These are phyloP conservation scores for Aplochiton taeniatus DNA, from an alignment of 2,797 vertebrate species.

Conservation along the genomic window DNA sequence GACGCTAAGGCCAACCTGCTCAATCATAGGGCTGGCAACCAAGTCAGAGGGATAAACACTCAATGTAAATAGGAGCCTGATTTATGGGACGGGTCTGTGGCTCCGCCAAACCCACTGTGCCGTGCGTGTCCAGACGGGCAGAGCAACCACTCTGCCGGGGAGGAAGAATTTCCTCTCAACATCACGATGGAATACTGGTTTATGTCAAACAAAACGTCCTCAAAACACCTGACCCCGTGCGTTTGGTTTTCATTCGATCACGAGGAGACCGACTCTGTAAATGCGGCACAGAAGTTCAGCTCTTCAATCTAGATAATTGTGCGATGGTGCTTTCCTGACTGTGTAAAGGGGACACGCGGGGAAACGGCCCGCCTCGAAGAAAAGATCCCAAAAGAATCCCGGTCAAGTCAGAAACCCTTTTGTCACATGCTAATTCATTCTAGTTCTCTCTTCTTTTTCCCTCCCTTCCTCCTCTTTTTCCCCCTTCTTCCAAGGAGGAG, in stretches of 20 bases:
- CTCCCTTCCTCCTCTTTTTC: conserved; percentile 42
- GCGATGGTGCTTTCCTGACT: background rate
- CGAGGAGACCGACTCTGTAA: too few relatives aligned
- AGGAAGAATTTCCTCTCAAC: conserved; percentile 28
- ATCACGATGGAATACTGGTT: conserved; percentile 5
- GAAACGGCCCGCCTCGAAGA: background rate
- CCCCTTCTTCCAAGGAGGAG: conserved; percentile 60
- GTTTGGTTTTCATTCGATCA: too few relatives aligned
- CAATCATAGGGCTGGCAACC: conserved; percentile 34
- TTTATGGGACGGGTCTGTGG: conserved; percentile 45
- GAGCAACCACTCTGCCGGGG: background rate
- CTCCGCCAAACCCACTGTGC: conserved; percentile 16
- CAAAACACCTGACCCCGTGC: too few relatives aligned
- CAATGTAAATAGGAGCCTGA: conserved; percentile 41
- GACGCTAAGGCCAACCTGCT: conserved; percentile 30
- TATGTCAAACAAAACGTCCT: background rate
- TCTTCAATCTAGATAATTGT: too few relatives aligned
- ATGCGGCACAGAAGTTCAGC: too few relatives aligned
- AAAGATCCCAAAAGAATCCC: conserved; percentile 60
- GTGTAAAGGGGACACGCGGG: background rate
- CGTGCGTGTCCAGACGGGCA: conserved; percentile 19
- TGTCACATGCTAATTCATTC: conserved; percentile 64
- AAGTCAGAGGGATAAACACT: conserved; percentile 44
- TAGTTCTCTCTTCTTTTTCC: conserved; percentile 40
- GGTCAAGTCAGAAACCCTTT: conserved; percentile 66